A percentile compares a stretch with the other conserved stretches of the same genome.
Evolutionary conservation across 2,888 invertebrate genomes (phyloP).

Genomic region (Apamea anceps): DNA sequence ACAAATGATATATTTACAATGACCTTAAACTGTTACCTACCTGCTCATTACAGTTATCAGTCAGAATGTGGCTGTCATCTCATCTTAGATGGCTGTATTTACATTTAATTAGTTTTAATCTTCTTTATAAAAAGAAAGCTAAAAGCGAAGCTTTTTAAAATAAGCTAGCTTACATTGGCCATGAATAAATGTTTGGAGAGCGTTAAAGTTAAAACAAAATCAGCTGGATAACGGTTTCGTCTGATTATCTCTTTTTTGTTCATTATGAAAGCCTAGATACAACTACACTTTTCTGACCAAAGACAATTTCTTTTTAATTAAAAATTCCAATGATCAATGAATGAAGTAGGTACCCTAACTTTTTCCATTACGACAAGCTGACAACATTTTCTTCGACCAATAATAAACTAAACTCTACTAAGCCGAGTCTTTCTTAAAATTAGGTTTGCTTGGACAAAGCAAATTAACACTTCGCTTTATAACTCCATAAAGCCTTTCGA

Average conservation of each 20-base stretch:
- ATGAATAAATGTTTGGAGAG: background rate
- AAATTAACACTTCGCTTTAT: constrained; percentile 24
- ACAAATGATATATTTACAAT: constrained; percentile 27
- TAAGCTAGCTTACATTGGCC: background rate
- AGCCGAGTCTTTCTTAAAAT: constrained; percentile 6
- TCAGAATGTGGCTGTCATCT: constrained; percentile 38
- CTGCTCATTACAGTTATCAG: constrained; percentile 60
- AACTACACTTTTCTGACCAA: background rate
- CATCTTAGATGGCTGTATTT: constrained; percentile 32
- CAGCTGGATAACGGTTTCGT: background rate
- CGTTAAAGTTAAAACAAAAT: background rate
- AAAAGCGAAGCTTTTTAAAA: too few relatives aligned
- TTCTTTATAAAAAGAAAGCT: constrained; percentile 24
- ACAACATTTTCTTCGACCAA: background rate
- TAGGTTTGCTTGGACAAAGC: constrained; percentile 17
- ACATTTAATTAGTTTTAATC: constrained; percentile 15
- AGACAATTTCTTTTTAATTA: too few relatives aligned
- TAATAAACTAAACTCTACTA: background rate
- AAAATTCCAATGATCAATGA: background rate
- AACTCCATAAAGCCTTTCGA: constrained; percentile 27
- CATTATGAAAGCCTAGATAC: background rate
- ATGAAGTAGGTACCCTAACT: background rate
- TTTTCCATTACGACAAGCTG: background rate
- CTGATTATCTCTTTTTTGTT: constrained; percentile 4
- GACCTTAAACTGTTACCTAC: constrained; percentile 51